Evolutionary conservation across 1,140 invertebrate species (phyloP), one percentile per base, ranked within the genome.

Genomic region (Ips typographus): DNA sequence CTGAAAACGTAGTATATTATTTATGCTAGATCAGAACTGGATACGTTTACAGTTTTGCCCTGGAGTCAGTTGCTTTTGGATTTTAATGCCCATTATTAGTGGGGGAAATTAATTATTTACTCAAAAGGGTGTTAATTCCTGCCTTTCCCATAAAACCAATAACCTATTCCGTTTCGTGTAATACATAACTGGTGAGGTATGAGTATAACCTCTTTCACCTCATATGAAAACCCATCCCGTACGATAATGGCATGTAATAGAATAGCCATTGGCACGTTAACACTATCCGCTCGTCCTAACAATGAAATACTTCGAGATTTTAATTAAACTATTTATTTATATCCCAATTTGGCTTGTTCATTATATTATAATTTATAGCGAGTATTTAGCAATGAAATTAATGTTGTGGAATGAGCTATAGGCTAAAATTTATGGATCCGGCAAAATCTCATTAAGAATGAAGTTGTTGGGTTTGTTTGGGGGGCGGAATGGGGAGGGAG

Each of bases 361-460:
- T 79, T 79, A 80, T 78, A 74, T 77, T 74, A 78, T 78, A 79
- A 80, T 80, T 80, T 80, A 80, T 78, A 68, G 77, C 73, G 73
- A 75, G 79, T 79, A 77, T 80, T 79, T 79, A 77, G 78, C 75
- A 78, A 78, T 78, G 78, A 78, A 80, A 79, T 80, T 79, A 80
- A 79, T 79, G 79, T 80, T 77, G 71, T 76, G 78, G 79, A 80
- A 79, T 80, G 78, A 79, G 77, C 76, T 77, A 78, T 80, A 76
- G 78, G 75, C 77, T 74, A 77, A 78, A 79, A 80, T 80, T 80
- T 79, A 80, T 80, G 79, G 79, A 80, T 79, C 78, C 77, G 78
- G 77, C 77, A 76, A 79, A 79, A 80, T 79, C 79, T 80, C 79
- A 80, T 80, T 80, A 80, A 79, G 78, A 80, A 80, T 79, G 78